Conservation (phyloP, 2,113 vertebrate genomes). For the Athene noctua region DNA sequence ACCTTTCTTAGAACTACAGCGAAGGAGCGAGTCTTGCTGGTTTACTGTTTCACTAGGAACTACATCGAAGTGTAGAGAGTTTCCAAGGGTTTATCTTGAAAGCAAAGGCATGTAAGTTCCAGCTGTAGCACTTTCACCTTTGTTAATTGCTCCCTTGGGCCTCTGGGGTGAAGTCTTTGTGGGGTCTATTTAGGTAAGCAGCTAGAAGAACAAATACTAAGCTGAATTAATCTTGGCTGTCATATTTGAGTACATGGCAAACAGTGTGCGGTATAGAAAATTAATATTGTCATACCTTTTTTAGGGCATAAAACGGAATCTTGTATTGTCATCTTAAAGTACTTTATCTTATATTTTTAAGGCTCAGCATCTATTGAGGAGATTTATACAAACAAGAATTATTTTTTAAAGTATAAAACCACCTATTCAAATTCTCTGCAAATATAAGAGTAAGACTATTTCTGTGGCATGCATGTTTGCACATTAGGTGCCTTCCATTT, state of each 20-base stretch:
- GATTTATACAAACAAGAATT: neutral
- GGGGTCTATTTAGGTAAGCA: neutral
- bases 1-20: neutral
- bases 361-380: neutral
- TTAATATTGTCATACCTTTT: neutral
- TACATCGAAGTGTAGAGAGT: neutral
- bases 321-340: neutral
- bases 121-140: neutral
- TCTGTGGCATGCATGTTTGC: neutral
- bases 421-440: neutral
- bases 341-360: neutral
- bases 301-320: neutral
- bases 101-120: neutral
- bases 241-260: neutral
- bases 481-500: neutral
- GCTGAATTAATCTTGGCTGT: neutral
- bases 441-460: neutral
- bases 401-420: neutral
- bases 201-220: neutral
- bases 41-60: neutral
- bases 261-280: fast-evolving
- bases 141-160: neutral
- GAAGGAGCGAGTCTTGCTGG: neutral
- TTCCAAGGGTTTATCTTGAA: neutral
- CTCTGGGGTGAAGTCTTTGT: neutral